Base-by-base conservation (phyloP, 2,888 invertebrate species). In the Tridacna gigas region DNA sequence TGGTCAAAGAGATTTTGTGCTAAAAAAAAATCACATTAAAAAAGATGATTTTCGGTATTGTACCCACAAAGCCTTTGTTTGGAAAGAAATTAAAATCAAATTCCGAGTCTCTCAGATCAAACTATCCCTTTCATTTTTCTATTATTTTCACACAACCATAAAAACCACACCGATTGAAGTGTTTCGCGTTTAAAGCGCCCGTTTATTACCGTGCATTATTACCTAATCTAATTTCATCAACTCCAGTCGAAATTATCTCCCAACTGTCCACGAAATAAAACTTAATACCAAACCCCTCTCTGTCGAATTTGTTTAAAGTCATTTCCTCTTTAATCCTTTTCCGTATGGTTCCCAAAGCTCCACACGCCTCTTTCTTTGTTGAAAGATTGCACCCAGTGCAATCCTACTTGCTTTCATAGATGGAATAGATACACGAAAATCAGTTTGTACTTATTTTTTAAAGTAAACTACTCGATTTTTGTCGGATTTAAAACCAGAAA, bases 131-230 rank as follows among this genome's bases (percentile, higher is more conserved):
- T 71, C 71, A 71, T 51, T 71, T n/a, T 51, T 51, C 71, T 37
- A 25, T 71, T 71, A 51, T 71, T 71, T 71, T 47, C 48, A 51
- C 71, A 51, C 71, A 48, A 25, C 47, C 71, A 51, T 71, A 71
- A 71, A 69, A 71, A 71, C 71, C 71, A 71, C 71, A 71, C 51
- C 47, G 48, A 71, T 51, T 71, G 71, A 71, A 71, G 71, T 47
- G 47, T 47, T 37, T 45, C 51, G 48, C 48, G 51, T 71, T 71
- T 25, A 71, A 71, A 71, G 48, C 26, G 47, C 22, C 71, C 71
- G 47, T 71, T 71, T 71, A 71, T 71, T 71, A 71, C 51, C 71
- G 71, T 71, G 71, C 71, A 71, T 71, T 71, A 71, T 71, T 71
- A 71, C 71, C 71, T 71, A 71, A 71, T 71, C 71, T 71, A 71